Evolutionary conservation across 2,888 invertebrate species (phyloP).

Genomic region (Temnothorax ravouxi): DNA sequence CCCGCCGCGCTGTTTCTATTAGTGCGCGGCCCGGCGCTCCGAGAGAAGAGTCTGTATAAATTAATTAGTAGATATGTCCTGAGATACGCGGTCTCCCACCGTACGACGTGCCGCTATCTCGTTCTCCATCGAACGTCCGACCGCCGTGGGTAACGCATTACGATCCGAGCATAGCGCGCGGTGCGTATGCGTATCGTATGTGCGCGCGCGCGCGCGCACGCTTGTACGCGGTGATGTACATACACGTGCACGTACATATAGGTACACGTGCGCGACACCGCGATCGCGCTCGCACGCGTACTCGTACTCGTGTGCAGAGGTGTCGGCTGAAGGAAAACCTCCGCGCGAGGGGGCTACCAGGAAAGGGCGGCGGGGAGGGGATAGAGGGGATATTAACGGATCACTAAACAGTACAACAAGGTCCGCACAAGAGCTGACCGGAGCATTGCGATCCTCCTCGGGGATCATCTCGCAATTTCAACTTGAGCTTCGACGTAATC

Average conservation of each 20-base stretch:
- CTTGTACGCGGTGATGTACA: slow-evolving; percentile 30
- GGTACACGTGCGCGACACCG: slow-evolving; percentile 47
- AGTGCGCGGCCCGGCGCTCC: slow-evolving; percentile 70
- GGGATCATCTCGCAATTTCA: slow-evolving; percentile 53
- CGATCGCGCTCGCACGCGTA: slow-evolving; percentile 62
- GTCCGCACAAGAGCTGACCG: slow-evolving; percentile 9
- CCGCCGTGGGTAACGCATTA: slow-evolving; percentile 74
- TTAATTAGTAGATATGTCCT: slow-evolving; percentile 78
- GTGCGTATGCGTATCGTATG: slow-evolving; percentile 41
- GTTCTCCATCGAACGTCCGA: slow-evolving; percentile 75
- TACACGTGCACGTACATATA: slow-evolving; percentile 35
- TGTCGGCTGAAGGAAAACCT: slow-evolving; percentile 68
- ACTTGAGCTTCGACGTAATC: slow-evolving; percentile 60
- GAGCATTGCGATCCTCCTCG: slow-evolving; percentile 33
- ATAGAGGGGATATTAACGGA: slow-evolving; percentile 48
- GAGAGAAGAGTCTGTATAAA: slow-evolving; percentile 71
- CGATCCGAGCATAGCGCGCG: slow-evolving; percentile 61
- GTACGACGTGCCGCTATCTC: slow-evolving; percentile 78
- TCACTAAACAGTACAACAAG: slow-evolving; percentile 44
- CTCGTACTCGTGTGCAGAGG: slow-evolving; percentile 69
- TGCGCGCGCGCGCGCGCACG: neutral
- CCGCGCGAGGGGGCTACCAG: slow-evolving; percentile 54
- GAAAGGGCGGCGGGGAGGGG: neutral
- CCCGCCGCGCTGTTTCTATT: slow-evolving; percentile 71
- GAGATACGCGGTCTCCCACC: slow-evolving; percentile 75